Conservation (phyloP, 2,797 vertebrate species). For the Chiroxiphia lanceolata region DNA sequence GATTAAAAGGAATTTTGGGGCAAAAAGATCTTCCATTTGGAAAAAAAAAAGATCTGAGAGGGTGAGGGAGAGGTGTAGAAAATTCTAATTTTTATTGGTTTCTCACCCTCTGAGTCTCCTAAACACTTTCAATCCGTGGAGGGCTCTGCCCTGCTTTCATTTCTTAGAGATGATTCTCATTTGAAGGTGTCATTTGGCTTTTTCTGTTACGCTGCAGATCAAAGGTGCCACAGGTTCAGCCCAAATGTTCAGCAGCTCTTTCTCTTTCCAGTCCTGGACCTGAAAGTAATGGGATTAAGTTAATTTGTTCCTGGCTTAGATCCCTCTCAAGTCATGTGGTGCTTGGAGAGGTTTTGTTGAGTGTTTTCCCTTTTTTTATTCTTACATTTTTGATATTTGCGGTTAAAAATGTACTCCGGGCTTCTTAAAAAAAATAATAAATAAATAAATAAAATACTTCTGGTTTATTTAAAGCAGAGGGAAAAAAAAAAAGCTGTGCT, state of each 20-base stretch:
- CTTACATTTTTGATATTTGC: not conserved
- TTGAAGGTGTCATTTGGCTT: slow-evolving; percentile 61
- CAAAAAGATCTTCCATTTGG: not conserved
- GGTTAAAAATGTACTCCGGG: not conserved
- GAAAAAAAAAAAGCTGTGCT: not conserved
- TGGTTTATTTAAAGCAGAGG: not conserved
- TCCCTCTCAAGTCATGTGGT: slow-evolving; percentile 57
- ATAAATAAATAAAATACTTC: not conserved
- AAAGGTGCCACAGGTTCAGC: slow-evolving; percentile 64
- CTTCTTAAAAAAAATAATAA: not conserved
- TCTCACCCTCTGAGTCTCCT: not conserved
- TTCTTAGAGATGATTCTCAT: slow-evolving; percentile 66
- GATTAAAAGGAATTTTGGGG: not conserved
- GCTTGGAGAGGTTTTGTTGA: slow-evolving; percentile 4
- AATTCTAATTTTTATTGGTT: slow-evolving; percentile 8
- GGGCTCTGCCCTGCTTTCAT: slow-evolving; percentile 51
- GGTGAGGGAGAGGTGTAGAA: not conserved
- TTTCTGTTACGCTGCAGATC: slow-evolving; percentile 68
- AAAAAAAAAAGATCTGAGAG: not conserved
- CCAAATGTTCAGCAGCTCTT: slow-evolving; percentile 35
- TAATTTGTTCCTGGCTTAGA: slow-evolving; percentile 70
- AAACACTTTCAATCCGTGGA: slow-evolving; percentile 33
- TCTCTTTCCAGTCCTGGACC: slow-evolving; percentile 60
- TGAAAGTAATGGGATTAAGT: slow-evolving; percentile 68
- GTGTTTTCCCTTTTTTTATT: not conserved